Evolutionary conservation across 2,888 invertebrate species (phyloP), one percentile per base, ranked within the genome.

Genomic region (Acrobasis repandana): DNA sequence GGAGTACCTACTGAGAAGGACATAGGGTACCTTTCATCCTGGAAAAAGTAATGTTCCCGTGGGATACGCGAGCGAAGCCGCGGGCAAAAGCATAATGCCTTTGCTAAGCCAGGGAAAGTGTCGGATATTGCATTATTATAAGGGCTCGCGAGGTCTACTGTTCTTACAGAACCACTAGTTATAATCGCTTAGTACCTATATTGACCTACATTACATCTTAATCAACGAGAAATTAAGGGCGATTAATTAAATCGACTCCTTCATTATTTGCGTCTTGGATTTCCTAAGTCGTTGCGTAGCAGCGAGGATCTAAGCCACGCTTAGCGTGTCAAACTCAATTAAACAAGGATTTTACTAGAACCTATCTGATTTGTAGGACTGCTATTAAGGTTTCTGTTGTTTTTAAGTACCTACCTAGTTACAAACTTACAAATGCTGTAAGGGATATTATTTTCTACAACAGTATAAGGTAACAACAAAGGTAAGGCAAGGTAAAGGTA

Each of bases 241-340:
- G 14, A 10, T 38, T 38, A 2, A 11, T 10, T 36, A 36, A 2
- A 36, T 38, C 38, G 11, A 3, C n/a, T 43, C 43, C 48, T 16
- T 50, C 10, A 50, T 28, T 50, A 18, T 18, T 50, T 50, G 18
- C 6, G 14, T 6, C 50, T 28, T 50, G 11, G 50, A 11, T 16
- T 20, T 20, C 20, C 20, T 4, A 3, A 20, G 4, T 18, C 18
- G 18, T 50, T 28, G 11, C 20, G 9, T 33, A 14, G 50, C 50
- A n/a, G 2, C n/a, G 47, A 9, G 18, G 38, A 15, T 36, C 58
- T 58, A 52, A 52, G 47, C 20, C 14, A 18, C 9, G 11, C 34
- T 56, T 16, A 33, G 51, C 56, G 43, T 56, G 56, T 58, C 36
- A 18, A 51, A 62, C 54, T 59, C 51, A 62, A 62, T 62, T 56